Conservation (phyloP, 2,797 vertebrate species). For the Spinus olivaceus region DNA sequence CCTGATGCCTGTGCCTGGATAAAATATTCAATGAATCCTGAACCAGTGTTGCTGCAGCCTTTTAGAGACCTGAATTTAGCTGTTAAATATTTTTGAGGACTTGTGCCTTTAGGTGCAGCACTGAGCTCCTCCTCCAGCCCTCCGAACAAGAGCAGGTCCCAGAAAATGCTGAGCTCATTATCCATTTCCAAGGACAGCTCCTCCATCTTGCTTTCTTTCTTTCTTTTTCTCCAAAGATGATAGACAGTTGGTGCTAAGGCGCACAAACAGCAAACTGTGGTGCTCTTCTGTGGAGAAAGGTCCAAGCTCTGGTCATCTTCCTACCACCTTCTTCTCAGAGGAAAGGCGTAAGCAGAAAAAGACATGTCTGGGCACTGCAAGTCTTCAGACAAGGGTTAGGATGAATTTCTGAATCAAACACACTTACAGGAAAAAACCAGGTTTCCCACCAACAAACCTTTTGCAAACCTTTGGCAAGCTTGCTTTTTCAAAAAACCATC, state of each 20-base stretch:
- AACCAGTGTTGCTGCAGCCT: not conserved
- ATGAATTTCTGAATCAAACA: not conserved
- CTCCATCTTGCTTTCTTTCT: not conserved
- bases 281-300: not conserved
- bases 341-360: not conserved
- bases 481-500: not conserved
- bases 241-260: not conserved
- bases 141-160: not conserved
- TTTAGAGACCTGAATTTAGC: not conserved
- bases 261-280: not conserved
- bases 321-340: not conserved
- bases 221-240: not conserved
- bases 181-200: not conserved
- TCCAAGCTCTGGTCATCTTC: not conserved
- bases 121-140: not conserved
- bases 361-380: not conserved
- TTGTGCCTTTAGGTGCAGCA: not conserved
- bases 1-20: not conserved
- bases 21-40: not conserved
- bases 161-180: not conserved
- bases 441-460: not conserved
- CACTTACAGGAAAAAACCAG: not conserved
- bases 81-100: not conserved
- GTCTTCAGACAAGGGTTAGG: not conserved
- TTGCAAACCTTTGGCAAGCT: not conserved